Evolutionary conservation across 92 coral and sea anemone species (phyloP).

Genomic region (Desmophyllum pertusum): DNA sequence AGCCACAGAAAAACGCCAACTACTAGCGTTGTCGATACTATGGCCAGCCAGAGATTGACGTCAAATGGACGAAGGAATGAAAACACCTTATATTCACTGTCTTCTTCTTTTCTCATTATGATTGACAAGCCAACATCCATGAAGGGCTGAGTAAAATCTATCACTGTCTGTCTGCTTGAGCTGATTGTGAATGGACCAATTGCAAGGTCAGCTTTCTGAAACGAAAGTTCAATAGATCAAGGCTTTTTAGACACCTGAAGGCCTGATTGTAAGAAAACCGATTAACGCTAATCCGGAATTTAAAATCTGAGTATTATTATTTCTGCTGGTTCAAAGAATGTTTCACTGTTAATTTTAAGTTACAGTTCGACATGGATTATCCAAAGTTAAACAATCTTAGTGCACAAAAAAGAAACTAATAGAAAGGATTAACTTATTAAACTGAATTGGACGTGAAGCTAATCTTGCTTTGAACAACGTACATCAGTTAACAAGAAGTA

Average conservation of each 20-base stretch:
- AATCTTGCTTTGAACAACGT: too few species aligned
- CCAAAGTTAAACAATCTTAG: too few species aligned
- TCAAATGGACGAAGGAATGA: conserved; percentile 77
- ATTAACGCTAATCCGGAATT: too few species aligned
- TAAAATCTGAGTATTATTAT: too few species aligned
- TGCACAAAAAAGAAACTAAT: too few species aligned
- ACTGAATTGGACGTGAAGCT: too few species aligned
- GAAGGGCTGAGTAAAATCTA: conserved; percentile 77
- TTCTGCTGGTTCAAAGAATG: too few species aligned
- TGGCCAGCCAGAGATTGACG: conserved; percentile 71
- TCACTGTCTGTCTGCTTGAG: conserved; percentile 66
- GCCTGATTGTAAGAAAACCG: neutral
- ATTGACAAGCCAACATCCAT: conserved; percentile 80
- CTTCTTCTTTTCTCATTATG: conserved; percentile 63
- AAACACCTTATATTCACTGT: conserved; percentile 65
- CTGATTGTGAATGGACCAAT: conserved; percentile 76
- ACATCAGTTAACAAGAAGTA: too few species aligned
- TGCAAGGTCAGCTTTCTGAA: conserved; percentile 78
- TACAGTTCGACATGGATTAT: too few species aligned
- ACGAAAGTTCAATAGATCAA: neutral
- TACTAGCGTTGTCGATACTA: conserved; percentile 64
- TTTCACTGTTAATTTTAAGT: too few species aligned
- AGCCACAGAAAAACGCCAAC: conserved; percentile 71
- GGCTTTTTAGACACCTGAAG: neutral
- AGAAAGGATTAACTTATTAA: too few species aligned